Evolutionary conservation across 1,140 invertebrate genomes (phyloP).

Genomic region (Trichonephila clavata): DNA sequence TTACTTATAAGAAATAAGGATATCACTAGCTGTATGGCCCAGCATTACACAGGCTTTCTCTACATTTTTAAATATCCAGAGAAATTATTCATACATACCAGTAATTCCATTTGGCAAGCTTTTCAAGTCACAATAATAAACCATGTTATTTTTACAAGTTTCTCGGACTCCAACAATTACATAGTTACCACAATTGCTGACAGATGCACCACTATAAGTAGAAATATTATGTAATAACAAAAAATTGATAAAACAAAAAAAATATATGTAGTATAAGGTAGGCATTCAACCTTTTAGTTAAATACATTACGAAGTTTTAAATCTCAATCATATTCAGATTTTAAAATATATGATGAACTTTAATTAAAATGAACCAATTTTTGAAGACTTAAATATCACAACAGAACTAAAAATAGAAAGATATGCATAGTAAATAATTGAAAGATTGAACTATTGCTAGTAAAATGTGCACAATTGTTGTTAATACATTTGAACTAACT

Average conservation of each 20-base stretch:
- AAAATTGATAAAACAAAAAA: not conserved
- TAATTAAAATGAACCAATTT: not conserved
- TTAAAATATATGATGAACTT: not conserved
- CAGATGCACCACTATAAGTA: slow-evolving; percentile 79
- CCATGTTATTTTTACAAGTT: slow-evolving; percentile 92
- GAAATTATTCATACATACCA: slow-evolving; percentile 75
- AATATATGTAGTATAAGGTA: not conserved
- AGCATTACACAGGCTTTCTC: too few species aligned
- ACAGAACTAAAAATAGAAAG: too few species aligned
- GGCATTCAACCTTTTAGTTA: too few species aligned
- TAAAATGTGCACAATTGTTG: too few species aligned
- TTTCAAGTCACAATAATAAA: slow-evolving; percentile 90
- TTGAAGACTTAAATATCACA: too few species aligned
- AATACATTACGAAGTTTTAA: not conserved
- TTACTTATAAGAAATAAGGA: too few species aligned
- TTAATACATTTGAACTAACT: too few species aligned
- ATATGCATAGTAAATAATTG: too few species aligned
- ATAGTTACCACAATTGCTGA: slow-evolving; percentile 96
- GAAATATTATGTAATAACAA: not conserved
- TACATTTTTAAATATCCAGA: not conserved
- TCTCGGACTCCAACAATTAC: slow-evolving; percentile 89
- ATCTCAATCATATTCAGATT: not conserved
- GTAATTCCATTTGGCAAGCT: slow-evolving; percentile 78
- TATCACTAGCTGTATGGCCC: too few species aligned
- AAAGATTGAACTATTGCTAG: too few species aligned